Conservation (phyloP, 2,888 invertebrate genomes). For the Noctuana brunneofusca region DNA sequence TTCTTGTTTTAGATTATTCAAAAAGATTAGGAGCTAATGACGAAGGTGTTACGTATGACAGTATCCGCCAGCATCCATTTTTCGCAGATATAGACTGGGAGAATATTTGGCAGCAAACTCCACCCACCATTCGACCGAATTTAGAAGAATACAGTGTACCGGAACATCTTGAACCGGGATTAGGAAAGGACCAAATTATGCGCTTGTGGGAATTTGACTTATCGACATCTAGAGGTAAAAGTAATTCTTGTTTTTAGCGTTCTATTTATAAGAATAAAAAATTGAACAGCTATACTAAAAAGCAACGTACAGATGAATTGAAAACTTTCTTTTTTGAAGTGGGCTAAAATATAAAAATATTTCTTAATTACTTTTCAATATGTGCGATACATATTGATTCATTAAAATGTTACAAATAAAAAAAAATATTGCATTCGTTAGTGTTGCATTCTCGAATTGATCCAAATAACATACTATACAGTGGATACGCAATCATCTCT, state of each 20-base stretch:
- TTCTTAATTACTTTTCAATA: too few relatives aligned
- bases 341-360: too few relatives aligned
- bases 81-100: slow-evolving; percentile 93
- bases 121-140: slow-evolving; percentile 92
- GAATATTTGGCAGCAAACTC: slow-evolving; percentile 87
- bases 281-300: too few relatives aligned
- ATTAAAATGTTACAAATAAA: too few relatives aligned
- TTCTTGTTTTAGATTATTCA: slow-evolving; percentile 91
- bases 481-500: not conserved
- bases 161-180: slow-evolving; percentile 92
- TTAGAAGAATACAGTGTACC: slow-evolving; percentile 89
- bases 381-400: too few relatives aligned
- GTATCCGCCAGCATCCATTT: slow-evolving; percentile 93
- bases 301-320: too few relatives aligned
- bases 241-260: slow-evolving; percentile 21
- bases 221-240: slow-evolving; percentile 75
- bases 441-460: too few relatives aligned
- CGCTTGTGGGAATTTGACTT: slow-evolving; percentile 89
- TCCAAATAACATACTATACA: not conserved
- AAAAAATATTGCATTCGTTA: too few relatives aligned
- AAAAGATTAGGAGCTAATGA: slow-evolving; percentile 93
- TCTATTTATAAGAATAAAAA: not conserved
- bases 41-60: slow-evolving; percentile 86
- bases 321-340: too few relatives aligned
- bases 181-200: slow-evolving; percentile 91